Evolutionary conservation across 2,797 vertebrate genomes (phyloP), one percentile per base, ranked within the genome.

Genomic region (Rhinogobio ventralis): DNA sequence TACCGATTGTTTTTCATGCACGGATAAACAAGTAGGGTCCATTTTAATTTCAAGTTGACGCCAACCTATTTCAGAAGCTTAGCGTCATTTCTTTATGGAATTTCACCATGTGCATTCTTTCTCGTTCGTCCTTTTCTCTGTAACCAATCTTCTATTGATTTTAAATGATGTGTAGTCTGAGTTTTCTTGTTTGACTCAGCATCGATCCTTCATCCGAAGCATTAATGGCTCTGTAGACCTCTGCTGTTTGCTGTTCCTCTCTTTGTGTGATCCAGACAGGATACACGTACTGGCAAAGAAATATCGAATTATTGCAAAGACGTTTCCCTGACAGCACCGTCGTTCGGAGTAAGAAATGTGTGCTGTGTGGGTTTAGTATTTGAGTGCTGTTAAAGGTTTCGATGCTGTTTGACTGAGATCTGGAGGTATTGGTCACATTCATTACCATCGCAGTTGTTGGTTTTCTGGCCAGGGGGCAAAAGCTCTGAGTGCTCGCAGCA

Each of bases 161-260:
- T 83, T 42, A 85, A 82, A 87, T 89, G 81, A 89, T 87, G 79
- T 73, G 84, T 66, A 71, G 51, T 83, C 62, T 80, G 86, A 85
- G 72, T 89, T 88, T 87, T 80, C 77, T 91, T 87, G 86, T 86
- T 83, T 46, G 73, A 77, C 49, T 86, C 84, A 49, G 89, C 89
- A 92, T 94, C 86, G 88, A 89, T 79, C 60, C n/a, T 60, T 81
- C 79, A 86, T 87, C 84, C 62, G 62, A 82, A 88, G 82, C 85
- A 85, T 76, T 89, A 89, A 91, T 84, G 88, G 80, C 73, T 75
- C 78, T 86, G 85, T 79, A 77, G 66, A 69, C 55, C 73, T 25
- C 68, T 82, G 85, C 62, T 86, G 85, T 74, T 82, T 83, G 51
- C 84, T 80, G 62, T 72, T 83, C 60, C 86, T 78, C 45, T 80